Percentiles rank a stretch among this genome's conserved stretches.
Evolutionary conservation across 2,113 vertebrate genomes (phyloP).

Genomic region (Chitala chitala): DNA sequence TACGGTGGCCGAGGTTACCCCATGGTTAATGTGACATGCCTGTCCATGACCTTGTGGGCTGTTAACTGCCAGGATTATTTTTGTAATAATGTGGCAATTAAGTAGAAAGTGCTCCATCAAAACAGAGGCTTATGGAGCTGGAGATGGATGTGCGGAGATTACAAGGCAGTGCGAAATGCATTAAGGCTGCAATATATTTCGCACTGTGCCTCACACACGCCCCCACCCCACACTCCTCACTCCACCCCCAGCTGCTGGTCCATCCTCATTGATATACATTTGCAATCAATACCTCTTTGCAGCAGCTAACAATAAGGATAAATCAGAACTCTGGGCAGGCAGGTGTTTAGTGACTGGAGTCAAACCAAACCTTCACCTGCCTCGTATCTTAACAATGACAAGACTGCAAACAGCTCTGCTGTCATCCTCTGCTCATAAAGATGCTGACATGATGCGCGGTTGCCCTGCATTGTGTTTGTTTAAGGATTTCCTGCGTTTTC

Average conservation of each 20-base stretch:
- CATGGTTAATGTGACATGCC: slow-evolving; percentile 68
- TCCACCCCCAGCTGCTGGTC: slow-evolving; percentile 38
- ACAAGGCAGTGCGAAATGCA: slow-evolving; percentile 50
- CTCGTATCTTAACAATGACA: slow-evolving; percentile 21
- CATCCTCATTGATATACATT: slow-evolving; percentile 53
- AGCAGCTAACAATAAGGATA: slow-evolving; percentile 37
- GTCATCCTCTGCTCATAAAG: background rate
- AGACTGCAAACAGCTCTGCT: background rate
- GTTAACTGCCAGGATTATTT: slow-evolving; percentile 64
- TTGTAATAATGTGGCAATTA: slow-evolving; percentile 69
- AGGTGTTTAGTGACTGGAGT: slow-evolving; percentile 14
- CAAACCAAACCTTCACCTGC: slow-evolving; percentile 34
- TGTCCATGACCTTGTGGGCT: slow-evolving; percentile 61
- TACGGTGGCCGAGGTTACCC: slow-evolving; percentile 54
- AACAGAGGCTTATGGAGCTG: slow-evolving; percentile 37
- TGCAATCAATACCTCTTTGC: slow-evolving; percentile 50
- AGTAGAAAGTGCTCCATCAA: slow-evolving; percentile 55
- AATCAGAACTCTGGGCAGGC: slow-evolving; percentile 37
- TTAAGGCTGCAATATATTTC: slow-evolving; percentile 54
- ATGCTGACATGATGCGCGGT: background rate
- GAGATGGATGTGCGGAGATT: slow-evolving; percentile 57
- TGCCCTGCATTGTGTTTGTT: no score
- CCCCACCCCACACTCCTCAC: slow-evolving; percentile 2
- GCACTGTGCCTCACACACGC: slow-evolving; percentile 17
- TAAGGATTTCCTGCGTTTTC: no score